A percentile compares a stretch with the other conserved stretches of the same genome.
phyloP scores from a whole-genome alignment of 2,113 vertebrate genomes.

The Cinclus mexicanus region DNA sequence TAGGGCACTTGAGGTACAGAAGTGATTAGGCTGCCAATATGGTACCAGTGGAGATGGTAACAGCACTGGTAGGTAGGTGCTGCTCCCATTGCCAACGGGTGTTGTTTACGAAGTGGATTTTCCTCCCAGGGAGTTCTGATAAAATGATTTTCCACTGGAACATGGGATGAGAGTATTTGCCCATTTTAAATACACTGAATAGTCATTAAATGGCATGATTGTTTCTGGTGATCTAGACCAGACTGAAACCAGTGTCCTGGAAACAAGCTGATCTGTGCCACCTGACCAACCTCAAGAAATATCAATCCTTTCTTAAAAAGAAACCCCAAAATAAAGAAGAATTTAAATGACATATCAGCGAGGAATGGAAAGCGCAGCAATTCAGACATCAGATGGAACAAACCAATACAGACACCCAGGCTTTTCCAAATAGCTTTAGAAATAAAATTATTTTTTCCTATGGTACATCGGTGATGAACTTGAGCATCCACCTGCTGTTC shows the following conservation, averaged over 20 bases:
- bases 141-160: neutral
- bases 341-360: neutral
- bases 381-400: neutral
- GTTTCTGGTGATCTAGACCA: neutral
- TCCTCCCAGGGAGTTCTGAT: neutral
- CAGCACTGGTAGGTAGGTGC: neutral
- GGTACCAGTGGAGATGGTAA: neutral
- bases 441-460: neutral
- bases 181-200: neutral
- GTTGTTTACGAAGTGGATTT: fast-evolving
- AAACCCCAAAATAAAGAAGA: neutral
- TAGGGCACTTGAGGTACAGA: neutral
- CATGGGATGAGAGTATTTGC: neutral
- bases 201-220: neutral
- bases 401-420: neutral
- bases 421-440: neutral
- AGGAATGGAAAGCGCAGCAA: neutral
- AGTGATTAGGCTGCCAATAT: neutral
- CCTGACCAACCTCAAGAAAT: neutral
- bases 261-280: neutral
- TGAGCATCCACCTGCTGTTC: neutral
- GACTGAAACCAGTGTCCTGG: neutral
- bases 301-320: neutral
- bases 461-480: fast-evolving
- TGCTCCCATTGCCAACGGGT: neutral